These are phyloP conservation scores for Dolichomitus sp. DNA, from an alignment of 2,888 invertebrate genomes.

Conservation along the genomic window DNA sequence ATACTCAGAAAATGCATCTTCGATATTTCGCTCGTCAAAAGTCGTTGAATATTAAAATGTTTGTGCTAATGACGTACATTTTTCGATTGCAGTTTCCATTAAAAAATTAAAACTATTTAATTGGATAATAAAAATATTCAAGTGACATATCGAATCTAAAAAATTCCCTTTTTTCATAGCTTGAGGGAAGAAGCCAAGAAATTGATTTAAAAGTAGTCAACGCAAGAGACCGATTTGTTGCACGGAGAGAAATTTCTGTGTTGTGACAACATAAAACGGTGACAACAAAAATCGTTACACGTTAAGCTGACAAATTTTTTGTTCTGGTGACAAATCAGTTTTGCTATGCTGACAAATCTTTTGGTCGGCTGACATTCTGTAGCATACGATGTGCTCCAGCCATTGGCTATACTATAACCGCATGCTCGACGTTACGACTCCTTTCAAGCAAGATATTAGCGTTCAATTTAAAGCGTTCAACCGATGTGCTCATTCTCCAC, in stretches of 20 bases:
- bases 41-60: no score
- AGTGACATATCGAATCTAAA: not conserved
- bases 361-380: not conserved
- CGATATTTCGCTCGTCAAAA: no score
- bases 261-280: no score
- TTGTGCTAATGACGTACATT: no score
- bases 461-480: conserved; percentile 52
- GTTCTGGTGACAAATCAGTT: no score
- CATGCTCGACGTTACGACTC: conserved; percentile 10
- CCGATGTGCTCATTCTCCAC: conserved; percentile 34
- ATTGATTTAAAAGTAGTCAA: not conserved
- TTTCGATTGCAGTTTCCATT: no score
- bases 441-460: conserved; percentile 49
- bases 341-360: no score
- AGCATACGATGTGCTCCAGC: conserved; percentile 7
- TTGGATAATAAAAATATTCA: not conserved
- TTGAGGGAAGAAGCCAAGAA: not conserved
- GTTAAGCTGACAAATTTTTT: no score
- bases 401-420: conserved; percentile 8
- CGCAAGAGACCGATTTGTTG: not conserved
- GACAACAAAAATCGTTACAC: no score
- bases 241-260: no score
- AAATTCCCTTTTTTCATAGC: not conserved
- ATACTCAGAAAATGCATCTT: no score
- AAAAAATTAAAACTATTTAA: no score